A percentile compares a stretch with the other conserved stretches of the same genome.
Conservation (phyloP, 2,113 vertebrate genomes). For the Sula dactylatra region DNA sequence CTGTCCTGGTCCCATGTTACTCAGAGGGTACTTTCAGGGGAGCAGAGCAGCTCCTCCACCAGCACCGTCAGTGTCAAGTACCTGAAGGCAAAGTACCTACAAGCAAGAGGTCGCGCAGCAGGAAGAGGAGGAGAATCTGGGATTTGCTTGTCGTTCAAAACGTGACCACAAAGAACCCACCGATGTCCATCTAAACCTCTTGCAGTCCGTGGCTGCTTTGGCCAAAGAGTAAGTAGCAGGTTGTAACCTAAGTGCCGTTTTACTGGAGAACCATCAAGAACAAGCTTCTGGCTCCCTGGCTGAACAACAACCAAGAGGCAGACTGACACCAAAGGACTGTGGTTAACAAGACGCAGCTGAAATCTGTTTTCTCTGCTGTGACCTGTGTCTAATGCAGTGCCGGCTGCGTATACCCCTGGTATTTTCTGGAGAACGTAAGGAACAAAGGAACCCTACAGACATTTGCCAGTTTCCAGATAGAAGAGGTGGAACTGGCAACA, state of each 20-base stretch:
- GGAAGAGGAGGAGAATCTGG: background rate
- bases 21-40: background rate
- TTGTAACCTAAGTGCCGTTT: fast-evolving
- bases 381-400: background rate
- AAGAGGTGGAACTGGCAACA: background rate
- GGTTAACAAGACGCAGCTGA: background rate
- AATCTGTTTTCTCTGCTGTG: background rate
- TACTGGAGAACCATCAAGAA: background rate
- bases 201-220: background rate
- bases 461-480: background rate
- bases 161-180: background rate
- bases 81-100: background rate
- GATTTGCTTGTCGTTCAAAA: background rate
- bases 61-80: background rate
- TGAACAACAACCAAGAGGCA: no score
- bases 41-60: background rate
- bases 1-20: background rate
- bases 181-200: fast-evolving
- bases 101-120: background rate
- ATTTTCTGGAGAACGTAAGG: background rate
- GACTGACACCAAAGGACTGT: fast-evolving
- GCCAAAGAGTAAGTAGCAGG: background rate
- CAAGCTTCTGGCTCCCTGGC: background rate
- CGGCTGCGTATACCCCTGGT: fast-evolving
- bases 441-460: background rate